Percentiles rank a stretch among this genome's conserved stretches.
Evolutionary conservation across 2,888 invertebrate genomes (phyloP).

Genomic region (Neria commutata): DNA sequence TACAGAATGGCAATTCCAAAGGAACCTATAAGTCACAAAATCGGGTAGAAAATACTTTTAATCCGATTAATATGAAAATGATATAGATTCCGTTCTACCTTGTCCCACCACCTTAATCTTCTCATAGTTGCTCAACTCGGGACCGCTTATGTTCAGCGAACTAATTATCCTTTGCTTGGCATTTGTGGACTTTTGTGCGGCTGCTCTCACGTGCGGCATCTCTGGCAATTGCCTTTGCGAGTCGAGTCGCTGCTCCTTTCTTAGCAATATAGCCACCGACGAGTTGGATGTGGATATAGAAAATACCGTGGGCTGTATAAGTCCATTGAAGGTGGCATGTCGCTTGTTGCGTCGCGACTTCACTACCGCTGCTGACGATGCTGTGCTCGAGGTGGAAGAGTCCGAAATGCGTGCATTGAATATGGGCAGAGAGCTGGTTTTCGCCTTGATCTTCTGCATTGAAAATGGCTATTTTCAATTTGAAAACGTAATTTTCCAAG

Average conservation of each 20-base stretch:
- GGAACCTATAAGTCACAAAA: conserved; percentile 61
- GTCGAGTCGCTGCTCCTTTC: not conserved
- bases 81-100: conserved; percentile 32
- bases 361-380: conserved; percentile 40
- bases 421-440: conserved; percentile 56
- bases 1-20: conserved; percentile 76
- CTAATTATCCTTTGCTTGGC: conserved; percentile 17
- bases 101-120: conserved; percentile 59
- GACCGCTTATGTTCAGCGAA: conserved; percentile 42
- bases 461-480: too few species aligned
- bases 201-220: too few species aligned
- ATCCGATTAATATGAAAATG: not conserved
- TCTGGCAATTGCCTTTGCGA: conserved; percentile 11
- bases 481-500: not conserved
- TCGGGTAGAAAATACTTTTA: not conserved
- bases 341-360: conserved; percentile 33
- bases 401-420: conserved; percentile 57
- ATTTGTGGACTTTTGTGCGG: conserved; percentile 11
- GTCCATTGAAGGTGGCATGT: conserved; percentile 34
- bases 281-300: conserved; percentile 46
- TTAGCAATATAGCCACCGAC: conserved; percentile 28
- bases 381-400: conserved; percentile 48
- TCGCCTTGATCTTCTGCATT: conserved; percentile 55
- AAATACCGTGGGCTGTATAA: conserved; percentile 42
- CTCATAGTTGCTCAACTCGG: conserved; percentile 56